Base-by-base conservation (phyloP, 1,140 invertebrate genomes). In the Drepana arcuata region DNA sequence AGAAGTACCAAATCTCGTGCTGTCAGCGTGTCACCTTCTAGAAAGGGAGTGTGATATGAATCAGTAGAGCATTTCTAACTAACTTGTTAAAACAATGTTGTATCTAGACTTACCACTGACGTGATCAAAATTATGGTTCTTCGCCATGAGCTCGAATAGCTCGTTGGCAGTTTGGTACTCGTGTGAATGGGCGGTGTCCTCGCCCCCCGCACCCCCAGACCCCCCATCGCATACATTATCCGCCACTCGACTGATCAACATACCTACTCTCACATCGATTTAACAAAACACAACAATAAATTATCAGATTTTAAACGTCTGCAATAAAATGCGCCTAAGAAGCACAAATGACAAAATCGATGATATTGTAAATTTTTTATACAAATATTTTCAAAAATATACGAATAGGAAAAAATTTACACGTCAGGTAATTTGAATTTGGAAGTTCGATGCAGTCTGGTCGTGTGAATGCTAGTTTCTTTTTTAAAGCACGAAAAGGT, bases 331-430 rank as follows among this genome's bases (percentile, higher is more conserved):
- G 34, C 27, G 27, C 43, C 36, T 61, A 59, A 25, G 65, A 74
- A 68, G 58, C 44, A 55, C 59, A 47, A 38, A 35, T 24, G 51
- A 48, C 44, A 57, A 62, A 63, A 62, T 42, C 40, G 35, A n/a
- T 62, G 46, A 42, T 55, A 61, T 69, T 66, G 54, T 54, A 64
- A 73, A 63, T 61, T 63, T 72, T 65, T 41, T 46, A 47, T n/a
- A 45, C 48, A 47, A 43, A 50, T 53, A 65, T 64, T 64, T 55
- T 59, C 41, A 52, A 52, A 53, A 47, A 44, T 32, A 44, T n/a
- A n/a, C 43, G 47, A 48, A 36, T 14, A 14, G 16, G 37, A 34
- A 34, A 26, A 23, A 42, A 44, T 41, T 41, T 35, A n/a, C n/a
- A 34, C 42, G 52, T 48, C 34, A 54, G 1, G 18, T 36, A 15